Evolutionary conservation across 2,113 vertebrate species (phyloP).

Genomic region (Peromyscus polionotus): DNA sequence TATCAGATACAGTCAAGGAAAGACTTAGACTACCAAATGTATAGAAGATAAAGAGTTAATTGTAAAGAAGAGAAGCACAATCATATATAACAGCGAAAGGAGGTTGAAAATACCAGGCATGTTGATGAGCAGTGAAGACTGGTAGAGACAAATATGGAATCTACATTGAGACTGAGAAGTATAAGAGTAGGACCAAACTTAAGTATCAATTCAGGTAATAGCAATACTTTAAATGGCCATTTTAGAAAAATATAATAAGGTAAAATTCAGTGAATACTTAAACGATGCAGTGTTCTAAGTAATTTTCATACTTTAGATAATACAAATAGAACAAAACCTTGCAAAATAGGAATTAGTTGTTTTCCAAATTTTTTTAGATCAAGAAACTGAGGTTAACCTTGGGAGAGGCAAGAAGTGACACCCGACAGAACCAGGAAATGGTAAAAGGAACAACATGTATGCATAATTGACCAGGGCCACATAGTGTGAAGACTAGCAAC

Average conservation of each 20-base stretch:
- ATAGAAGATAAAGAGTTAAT: not conserved
- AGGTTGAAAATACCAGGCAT: not conserved
- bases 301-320: not conserved
- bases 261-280: not conserved
- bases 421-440: not conserved
- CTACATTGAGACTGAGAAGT: not conserved
- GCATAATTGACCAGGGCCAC: not conserved
- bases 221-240: not conserved
- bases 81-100: not conserved
- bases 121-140: not conserved
- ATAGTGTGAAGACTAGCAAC: not conserved
- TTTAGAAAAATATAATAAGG: not conserved
- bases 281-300: not conserved
- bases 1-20: not conserved
- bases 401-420: not conserved
- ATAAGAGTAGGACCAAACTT: not conserved
- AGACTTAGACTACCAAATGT: not conserved
- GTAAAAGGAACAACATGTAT: not conserved
- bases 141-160: not conserved
- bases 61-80: not conserved
- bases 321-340: not conserved
- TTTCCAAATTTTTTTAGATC: not conserved
- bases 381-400: not conserved
- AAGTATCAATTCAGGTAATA: conserved; percentile 5
- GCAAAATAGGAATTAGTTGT: not conserved